Evolutionary conservation across 1,140 invertebrate genomes (phyloP).

Genomic region (Sycophaga agraensis): DNA sequence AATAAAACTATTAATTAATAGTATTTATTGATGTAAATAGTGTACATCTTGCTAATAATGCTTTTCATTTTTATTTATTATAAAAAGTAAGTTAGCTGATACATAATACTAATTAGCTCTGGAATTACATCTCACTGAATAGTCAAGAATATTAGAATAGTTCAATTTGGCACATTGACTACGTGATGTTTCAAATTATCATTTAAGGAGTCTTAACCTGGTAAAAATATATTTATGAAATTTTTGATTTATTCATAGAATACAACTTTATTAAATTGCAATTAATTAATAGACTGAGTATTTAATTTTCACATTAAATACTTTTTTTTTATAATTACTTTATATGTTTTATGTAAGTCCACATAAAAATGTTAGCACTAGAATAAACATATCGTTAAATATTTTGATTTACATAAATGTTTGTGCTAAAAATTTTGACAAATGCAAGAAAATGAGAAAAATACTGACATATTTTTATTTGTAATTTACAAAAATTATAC

Average conservation of each 20-base stretch:
- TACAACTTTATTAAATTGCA: background rate
- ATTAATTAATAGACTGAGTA: too few relatives aligned
- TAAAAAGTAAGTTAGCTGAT: slow-evolving; percentile 8
- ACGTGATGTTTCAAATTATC: background rate
- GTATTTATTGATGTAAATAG: slow-evolving; percentile 32
- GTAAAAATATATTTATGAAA: slow-evolving; percentile 25
- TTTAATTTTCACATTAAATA: too few relatives aligned
- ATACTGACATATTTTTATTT: slow-evolving; percentile 28
- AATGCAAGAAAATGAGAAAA: slow-evolving; percentile 23
- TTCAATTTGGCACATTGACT: slow-evolving; percentile 21
- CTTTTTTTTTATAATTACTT: background rate
- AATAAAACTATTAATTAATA: slow-evolving; percentile 29
- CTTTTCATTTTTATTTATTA: background rate
- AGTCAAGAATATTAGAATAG: slow-evolving; percentile 26
- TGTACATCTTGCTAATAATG: slow-evolving; percentile 6
- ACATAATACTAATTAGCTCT: slow-evolving; percentile 18
- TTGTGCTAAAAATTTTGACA: slow-evolving; percentile 13
- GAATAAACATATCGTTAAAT: background rate
- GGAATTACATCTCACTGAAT: slow-evolving; percentile 28
- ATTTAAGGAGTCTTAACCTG: slow-evolving; percentile 4
- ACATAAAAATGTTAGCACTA: slow-evolving; percentile 26
- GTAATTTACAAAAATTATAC: slow-evolving; percentile 26
- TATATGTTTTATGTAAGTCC: slow-evolving; percentile 1
- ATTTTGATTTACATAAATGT: slow-evolving; percentile 16
- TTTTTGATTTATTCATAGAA: background rate